These are phyloP conservation scores for Coenobita brevimanus DNA, from an alignment of 1,140 invertebrate genomes.

Conservation along the genomic window DNA sequence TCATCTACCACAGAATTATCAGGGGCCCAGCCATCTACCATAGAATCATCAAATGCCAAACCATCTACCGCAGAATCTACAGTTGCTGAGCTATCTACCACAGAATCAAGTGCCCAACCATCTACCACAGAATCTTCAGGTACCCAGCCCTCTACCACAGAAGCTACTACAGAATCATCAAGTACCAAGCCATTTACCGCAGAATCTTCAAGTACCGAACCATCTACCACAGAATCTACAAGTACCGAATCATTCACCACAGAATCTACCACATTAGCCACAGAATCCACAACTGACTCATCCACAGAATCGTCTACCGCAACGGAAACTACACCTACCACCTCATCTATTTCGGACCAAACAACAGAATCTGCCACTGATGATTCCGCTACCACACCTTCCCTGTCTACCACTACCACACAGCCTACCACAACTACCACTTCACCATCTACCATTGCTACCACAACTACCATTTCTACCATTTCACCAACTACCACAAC, in stretches of 20 bases:
- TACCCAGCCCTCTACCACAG: not conserved
- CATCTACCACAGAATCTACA: not conserved
- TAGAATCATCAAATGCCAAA: not conserved
- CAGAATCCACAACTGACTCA: too few relatives aligned
- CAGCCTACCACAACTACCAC: too few relatives aligned
- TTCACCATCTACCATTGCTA: too few relatives aligned
- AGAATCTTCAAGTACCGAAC: not conserved
- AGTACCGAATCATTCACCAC: not conserved
- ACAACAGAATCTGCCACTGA: too few relatives aligned
- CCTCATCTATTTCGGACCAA: too few relatives aligned
- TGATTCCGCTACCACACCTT: too few relatives aligned
- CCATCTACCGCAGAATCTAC: not conserved
- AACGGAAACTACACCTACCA: too few relatives aligned
- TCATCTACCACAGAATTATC: not conserved
- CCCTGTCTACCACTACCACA: too few relatives aligned
- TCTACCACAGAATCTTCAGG: not conserved
- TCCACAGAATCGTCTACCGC: too few relatives aligned
- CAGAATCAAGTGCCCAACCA: not conserved
- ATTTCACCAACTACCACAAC: too few relatives aligned
- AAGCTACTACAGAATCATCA: not conserved
- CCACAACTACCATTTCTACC: too few relatives aligned
- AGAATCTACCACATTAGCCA: too few relatives aligned
- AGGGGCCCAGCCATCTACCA: not conserved
- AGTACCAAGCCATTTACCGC: not conserved
- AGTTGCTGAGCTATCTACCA: not conserved